phyloP scores from a whole-genome alignment of 2,113 vertebrate species.

The Cyanoliseus patagonus region DNA sequence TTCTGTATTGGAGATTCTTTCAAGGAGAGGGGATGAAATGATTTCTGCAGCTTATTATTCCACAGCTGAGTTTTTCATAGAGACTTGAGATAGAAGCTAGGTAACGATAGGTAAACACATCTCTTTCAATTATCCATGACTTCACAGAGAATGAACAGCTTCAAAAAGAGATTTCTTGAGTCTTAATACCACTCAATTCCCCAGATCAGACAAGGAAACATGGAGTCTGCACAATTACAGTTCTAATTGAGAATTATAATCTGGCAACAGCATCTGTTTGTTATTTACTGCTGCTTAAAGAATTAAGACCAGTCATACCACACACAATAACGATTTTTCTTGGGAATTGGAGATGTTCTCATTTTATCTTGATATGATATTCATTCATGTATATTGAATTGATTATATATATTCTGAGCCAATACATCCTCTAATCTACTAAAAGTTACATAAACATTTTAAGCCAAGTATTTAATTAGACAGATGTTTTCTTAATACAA shows the following conservation, averaged over 20 bases:
- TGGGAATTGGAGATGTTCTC: background rate
- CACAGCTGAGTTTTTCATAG: background rate
- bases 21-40: background rate
- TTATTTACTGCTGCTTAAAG: slow-evolving; percentile 54
- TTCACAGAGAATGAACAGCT: slow-evolving; percentile 6
- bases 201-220: slow-evolving; percentile 18
- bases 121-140: background rate
- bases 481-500: slow-evolving; percentile 48
- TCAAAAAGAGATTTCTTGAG: background rate
- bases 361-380: slow-evolving; percentile 24
- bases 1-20: slow-evolving; percentile 13
- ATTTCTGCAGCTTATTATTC: background rate
- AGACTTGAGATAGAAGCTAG: background rate
- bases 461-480: slow-evolving; percentile 50
- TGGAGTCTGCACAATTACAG: background rate
- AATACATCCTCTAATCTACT: slow-evolving; percentile 31
- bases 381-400: slow-evolving; percentile 27
- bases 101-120: background rate
- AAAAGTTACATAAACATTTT: slow-evolving; percentile 17
- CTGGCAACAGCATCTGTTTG: slow-evolving; percentile 14
- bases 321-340: background rate
- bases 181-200: background rate
- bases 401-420: background rate
- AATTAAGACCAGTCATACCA: background rate
- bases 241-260: slow-evolving; percentile 46